Conservation (phyloP, 2,113 vertebrate genomes). For the Tinamus guttatus region DNA sequence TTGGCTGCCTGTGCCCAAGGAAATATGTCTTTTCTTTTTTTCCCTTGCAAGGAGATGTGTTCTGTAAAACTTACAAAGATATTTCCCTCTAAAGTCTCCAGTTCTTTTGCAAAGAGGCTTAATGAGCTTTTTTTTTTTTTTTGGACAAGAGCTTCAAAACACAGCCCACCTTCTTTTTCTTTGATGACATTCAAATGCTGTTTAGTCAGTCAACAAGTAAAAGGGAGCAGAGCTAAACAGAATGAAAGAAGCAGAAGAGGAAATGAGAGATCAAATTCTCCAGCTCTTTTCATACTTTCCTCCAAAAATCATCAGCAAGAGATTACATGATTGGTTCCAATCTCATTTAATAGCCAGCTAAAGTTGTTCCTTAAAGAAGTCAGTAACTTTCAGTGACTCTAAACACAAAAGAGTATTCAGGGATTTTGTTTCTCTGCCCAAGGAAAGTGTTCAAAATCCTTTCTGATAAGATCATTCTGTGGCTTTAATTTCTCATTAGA, state of each 20-base stretch:
- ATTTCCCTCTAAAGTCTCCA: neutral
- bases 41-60: neutral
- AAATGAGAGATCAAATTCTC: constrained; percentile 54
- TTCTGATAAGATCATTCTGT: constrained; percentile 64
- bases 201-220: constrained; percentile 21
- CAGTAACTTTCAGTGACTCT: constrained; percentile 40
- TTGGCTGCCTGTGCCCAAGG: neutral
- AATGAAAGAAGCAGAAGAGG: constrained; percentile 37
- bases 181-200: neutral
- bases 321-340: constrained; percentile 60
- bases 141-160: neutral
- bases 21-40: neutral
- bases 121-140: neutral
- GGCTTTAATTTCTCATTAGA: constrained; percentile 79
- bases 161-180: constrained; percentile 19
- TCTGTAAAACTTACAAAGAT: neutral
- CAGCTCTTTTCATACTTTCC: constrained; percentile 57
- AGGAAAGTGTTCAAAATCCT: constrained; percentile 60
- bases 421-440: constrained; percentile 74
- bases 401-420: constrained; percentile 75
- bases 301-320: constrained; percentile 38
- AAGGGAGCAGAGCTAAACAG: neutral
- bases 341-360: constrained; percentile 63
- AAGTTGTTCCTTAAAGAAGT: constrained; percentile 45
- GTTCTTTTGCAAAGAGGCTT: neutral